Evolutionary conservation across 2,888 invertebrate genomes (phyloP).

Genomic region (Acrobeloides nanus): DNA sequence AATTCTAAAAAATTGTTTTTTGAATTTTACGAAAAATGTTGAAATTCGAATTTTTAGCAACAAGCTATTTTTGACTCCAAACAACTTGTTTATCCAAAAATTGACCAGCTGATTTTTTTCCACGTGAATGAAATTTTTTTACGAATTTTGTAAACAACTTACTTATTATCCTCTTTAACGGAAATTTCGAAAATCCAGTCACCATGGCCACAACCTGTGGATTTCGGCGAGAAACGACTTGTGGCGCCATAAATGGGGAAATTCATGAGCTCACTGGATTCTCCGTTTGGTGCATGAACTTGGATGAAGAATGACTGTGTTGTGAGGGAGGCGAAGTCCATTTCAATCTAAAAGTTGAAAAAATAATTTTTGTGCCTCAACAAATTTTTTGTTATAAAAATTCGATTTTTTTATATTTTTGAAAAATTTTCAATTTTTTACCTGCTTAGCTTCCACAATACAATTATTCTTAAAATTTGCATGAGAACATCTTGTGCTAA

Average conservation of each 20-base stretch:
- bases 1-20: background rate
- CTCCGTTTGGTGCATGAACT: slow-evolving; percentile 36
- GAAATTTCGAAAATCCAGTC: slow-evolving; percentile 31
- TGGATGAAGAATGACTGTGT: slow-evolving; percentile 23
- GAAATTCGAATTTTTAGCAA: background rate
- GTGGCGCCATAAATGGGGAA: slow-evolving; percentile 26
- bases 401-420: background rate
- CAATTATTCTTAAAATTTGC: slow-evolving; percentile 13
- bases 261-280: slow-evolving; percentile 21
- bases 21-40: slow-evolving; percentile 2
- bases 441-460: slow-evolving; percentile 24
- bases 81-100: background rate
- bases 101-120: background rate
- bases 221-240: slow-evolving; percentile 28
- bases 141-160: slow-evolving; percentile 6
- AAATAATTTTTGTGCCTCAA: background rate
- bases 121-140: slow-evolving; percentile 1
- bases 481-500: slow-evolving; percentile 10
- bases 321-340: slow-evolving; percentile 29
- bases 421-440: background rate
- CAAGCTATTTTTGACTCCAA: background rate
- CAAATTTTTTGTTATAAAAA: slow-evolving; percentile 1
- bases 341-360: slow-evolving; percentile 31
- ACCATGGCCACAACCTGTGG: slow-evolving; percentile 38
- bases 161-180: slow-evolving; percentile 4